Base-by-base conservation (phyloP, 2,113 vertebrate species). In the Phalacrocorax aristotelis region DNA sequence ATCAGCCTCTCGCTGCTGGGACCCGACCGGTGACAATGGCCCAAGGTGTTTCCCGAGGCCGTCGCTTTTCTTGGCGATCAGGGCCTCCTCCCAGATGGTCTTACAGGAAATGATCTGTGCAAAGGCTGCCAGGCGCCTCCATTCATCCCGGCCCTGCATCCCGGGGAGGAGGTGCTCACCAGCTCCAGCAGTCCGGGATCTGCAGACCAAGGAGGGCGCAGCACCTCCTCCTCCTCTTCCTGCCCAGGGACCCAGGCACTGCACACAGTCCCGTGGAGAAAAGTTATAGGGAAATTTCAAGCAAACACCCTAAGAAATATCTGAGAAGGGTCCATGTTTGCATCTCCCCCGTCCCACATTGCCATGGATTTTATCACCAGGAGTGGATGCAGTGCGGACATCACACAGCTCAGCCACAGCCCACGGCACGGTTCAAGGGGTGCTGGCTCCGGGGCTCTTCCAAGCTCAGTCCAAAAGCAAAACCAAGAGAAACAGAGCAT, bases 351-450 rank as follows among this genome's bases (percentile, higher is more conserved):
- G 9, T 19, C 30, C 71, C 14, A 30, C 34, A 36, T 6, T 11
- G 7, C 36, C 42, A 4, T 2, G n/a, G 46, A 42, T 52, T 34
- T 48, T 76, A 54, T 7, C 27, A 32, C 13, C 36, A 13, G 58
- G 60, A 66, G 26, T 1, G 4, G 62, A 46, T 1, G 1, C 30
- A 25, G 51, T 7, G 17, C 36, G 30, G 57, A 26, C 52, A 81
- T 15, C 16, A 7, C 26, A 14, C 16, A 42, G 69, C 46, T 46
- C 18, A 0, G 80, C 25, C 6, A 13, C 29, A 40, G 51, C 78
- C 49, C 42, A 17, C 0, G 5, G 44, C 8, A 23, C 0, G 0
- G 46, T 14, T 32, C 42, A 10, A 34, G 32, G 38, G 17, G 15
- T 58, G 20, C 27, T n/a, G 44, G 40, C 51, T 36, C 6, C 0